These are phyloP conservation scores for Neodiprion virginianus DNA, from an alignment of 1,140 invertebrate species.

Conservation along the genomic window DNA sequence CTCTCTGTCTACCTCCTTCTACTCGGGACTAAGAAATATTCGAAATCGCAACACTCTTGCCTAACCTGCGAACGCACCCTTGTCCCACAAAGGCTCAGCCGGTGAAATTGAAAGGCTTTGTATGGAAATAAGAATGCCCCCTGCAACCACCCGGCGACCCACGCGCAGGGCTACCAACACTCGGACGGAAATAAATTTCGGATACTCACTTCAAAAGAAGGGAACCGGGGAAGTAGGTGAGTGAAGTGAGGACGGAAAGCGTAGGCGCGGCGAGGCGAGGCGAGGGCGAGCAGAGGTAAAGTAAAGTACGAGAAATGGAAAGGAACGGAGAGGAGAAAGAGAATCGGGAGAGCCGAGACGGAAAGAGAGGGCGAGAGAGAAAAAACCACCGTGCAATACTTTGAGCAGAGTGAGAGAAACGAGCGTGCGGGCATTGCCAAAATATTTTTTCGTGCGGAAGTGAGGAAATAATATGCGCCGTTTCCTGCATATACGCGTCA, in stretches of 20 bases:
- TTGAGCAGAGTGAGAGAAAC: conserved; percentile 31
- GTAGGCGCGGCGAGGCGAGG: conserved; percentile 14
- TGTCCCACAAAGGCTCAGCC: conserved; percentile 45
- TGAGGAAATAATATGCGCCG: not conserved
- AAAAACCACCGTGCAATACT: conserved; percentile 10
- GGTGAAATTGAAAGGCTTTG: conserved; percentile 48
- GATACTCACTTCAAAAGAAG: conserved; percentile 42
- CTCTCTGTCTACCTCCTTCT: not conserved
- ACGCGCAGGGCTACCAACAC: conserved; percentile 17
- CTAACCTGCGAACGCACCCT: conserved; percentile 34
- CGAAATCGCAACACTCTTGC: conserved; percentile 52
- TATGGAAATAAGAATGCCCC: conserved; percentile 51
- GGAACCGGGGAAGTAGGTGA: conserved; percentile 9
- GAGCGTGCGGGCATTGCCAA: conserved; percentile 26
- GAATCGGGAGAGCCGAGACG: conserved; percentile 1
- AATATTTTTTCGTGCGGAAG: conserved; percentile 47
- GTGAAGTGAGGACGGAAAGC: conserved; percentile 23
- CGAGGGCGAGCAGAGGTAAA: not conserved
- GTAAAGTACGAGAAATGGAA: not conserved
- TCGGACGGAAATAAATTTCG: conserved; percentile 37
- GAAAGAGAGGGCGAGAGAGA: conserved; percentile 6
- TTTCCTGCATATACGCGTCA: too few relatives aligned
- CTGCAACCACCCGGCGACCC: conserved; percentile 30
- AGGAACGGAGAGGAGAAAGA: conserved; percentile 14
- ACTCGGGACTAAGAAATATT: conserved; percentile 42